phyloP scores from a whole-genome alignment of 1,140 invertebrate species.

The Drosophila bocqueti region DNA sequence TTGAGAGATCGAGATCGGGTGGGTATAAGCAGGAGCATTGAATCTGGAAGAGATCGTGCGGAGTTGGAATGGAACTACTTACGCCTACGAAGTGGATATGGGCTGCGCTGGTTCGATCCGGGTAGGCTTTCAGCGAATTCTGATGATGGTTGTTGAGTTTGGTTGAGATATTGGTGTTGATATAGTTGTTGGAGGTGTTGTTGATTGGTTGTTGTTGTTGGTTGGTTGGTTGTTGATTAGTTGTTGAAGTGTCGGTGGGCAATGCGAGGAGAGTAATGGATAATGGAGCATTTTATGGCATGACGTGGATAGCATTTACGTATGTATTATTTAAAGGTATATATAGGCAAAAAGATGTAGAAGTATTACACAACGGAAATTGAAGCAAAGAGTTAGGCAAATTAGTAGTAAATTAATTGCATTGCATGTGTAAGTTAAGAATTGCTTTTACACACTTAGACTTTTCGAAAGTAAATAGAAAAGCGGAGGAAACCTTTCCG shows the following conservation, averaged over 20 bases:
- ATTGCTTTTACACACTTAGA: background rate
- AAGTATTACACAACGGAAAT: conserved; percentile 2
- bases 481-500: background rate
- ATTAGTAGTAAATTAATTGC: background rate
- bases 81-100: conserved; percentile 92
- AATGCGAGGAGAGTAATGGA: conserved; percentile 51
- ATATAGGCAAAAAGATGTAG: conserved; percentile 2
- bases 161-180: conserved; percentile 41
- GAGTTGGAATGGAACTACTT: conserved; percentile 86
- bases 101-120: conserved; percentile 92
- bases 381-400: background rate
- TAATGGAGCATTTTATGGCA: conserved; percentile 54
- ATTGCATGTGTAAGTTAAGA: background rate
- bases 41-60: conserved; percentile 59
- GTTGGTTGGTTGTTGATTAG: conserved; percentile 17
- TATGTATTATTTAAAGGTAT: conserved; percentile 19
- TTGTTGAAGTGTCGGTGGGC: conserved; percentile 43
- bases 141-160: conserved; percentile 82
- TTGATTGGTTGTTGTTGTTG: conserved; percentile 35
- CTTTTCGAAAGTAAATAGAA: background rate
- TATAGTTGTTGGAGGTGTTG: conserved; percentile 44
- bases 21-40: conserved; percentile 38
- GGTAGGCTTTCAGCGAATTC: conserved; percentile 94
- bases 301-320: conserved; percentile 65
- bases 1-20: conserved; percentile 4